phyloP scores from a whole-genome alignment of 2,888 invertebrate species.

The Lomographa bimaculata region DNA sequence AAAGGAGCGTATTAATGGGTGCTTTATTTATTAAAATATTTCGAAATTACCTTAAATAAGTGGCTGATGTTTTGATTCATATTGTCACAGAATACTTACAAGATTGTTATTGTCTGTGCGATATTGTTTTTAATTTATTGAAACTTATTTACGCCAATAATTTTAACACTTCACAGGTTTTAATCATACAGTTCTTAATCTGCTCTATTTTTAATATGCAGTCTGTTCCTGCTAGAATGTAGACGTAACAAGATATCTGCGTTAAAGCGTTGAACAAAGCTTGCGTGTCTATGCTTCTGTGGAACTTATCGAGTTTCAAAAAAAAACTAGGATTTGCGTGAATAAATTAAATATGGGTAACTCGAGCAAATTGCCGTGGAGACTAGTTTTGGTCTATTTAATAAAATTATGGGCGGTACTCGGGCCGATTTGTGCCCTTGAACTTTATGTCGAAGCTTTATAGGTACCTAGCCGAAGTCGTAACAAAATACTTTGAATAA shows the following conservation, averaged over 20 bases:
- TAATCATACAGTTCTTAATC: no score
- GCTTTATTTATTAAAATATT: slow-evolving; percentile 1
- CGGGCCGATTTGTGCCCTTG: slow-evolving; percentile 17
- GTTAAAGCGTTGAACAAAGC: slow-evolving; percentile 16
- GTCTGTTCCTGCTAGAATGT: slow-evolving; percentile 11
- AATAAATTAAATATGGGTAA: slow-evolving; percentile 19
- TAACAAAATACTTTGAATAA: slow-evolving; percentile 1
- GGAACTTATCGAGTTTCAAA: slow-evolving; percentile 26
- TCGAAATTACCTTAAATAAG: no score
- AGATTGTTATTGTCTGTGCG: no score
- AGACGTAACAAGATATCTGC: slow-evolving; percentile 32
- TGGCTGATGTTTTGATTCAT: no score
- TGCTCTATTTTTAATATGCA: slow-evolving; percentile 7
- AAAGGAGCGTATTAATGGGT: slow-evolving; percentile 3
- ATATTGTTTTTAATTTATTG: neutral
- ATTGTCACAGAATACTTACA: no score
- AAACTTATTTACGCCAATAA: no score
- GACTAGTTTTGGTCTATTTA: slow-evolving; percentile 24
- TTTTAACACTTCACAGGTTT: no score
- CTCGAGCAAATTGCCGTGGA: slow-evolving; percentile 19
- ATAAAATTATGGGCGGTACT: slow-evolving; percentile 20
- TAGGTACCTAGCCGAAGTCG: slow-evolving; percentile 10
- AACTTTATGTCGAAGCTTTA: slow-evolving; percentile 15
- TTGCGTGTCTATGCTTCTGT: slow-evolving; percentile 30
- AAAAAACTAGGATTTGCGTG: slow-evolving; percentile 17